A percentile compares a stretch with the other conserved stretches of the same genome.
These are phyloP conservation scores for Melanotaenia parkinsoni DNA, from an alignment of 2,797 vertebrate species.

Conservation along the genomic window DNA sequence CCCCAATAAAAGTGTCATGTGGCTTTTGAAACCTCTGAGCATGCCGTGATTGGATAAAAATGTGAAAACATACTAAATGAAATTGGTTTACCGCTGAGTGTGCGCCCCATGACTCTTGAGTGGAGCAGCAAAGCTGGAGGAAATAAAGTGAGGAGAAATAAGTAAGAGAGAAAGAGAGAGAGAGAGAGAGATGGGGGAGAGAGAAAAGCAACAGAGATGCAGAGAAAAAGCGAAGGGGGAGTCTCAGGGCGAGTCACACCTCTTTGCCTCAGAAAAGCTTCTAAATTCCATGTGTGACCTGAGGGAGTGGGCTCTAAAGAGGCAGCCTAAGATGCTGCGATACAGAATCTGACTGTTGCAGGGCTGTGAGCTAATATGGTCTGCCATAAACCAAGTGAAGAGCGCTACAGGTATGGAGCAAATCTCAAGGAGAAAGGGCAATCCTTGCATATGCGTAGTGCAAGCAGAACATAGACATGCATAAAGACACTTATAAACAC, in stretches of 20 bases:
- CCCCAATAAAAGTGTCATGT: conserved; percentile 80
- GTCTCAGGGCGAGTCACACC: conserved; percentile 76
- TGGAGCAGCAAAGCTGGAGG: conserved; percentile 59
- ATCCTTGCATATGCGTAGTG: conserved; percentile 42
- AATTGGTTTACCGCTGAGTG: conserved; percentile 83
- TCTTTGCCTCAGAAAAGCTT: conserved; percentile 81
- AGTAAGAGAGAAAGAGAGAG: conserved; percentile 47
- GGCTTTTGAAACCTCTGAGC: conserved; percentile 80
- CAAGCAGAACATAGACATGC: conserved; percentile 32
- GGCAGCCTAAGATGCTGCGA: conserved; percentile 69
- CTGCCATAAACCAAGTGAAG: conserved; percentile 56
- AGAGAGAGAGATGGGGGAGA: conserved; percentile 26
- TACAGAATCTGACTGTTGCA: conserved; percentile 68
- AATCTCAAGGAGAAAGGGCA: conserved; percentile 47
- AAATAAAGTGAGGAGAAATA: conserved; percentile 66
- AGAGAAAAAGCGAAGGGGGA: conserved; percentile 62
- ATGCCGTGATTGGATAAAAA: conserved; percentile 82
- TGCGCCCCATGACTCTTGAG: conserved; percentile 76
- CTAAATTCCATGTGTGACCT: conserved; percentile 78
- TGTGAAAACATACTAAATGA: conserved; percentile 82
- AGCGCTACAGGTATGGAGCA: conserved; percentile 49
- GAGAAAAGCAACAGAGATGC: conserved; percentile 47
- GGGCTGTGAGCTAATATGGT: conserved; percentile 63
- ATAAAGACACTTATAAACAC: conserved; percentile 45
- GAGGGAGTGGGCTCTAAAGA: conserved; percentile 71